phyloP scores from a whole-genome alignment of 2,797 vertebrate genomes.

The Anguilla obscura region DNA sequence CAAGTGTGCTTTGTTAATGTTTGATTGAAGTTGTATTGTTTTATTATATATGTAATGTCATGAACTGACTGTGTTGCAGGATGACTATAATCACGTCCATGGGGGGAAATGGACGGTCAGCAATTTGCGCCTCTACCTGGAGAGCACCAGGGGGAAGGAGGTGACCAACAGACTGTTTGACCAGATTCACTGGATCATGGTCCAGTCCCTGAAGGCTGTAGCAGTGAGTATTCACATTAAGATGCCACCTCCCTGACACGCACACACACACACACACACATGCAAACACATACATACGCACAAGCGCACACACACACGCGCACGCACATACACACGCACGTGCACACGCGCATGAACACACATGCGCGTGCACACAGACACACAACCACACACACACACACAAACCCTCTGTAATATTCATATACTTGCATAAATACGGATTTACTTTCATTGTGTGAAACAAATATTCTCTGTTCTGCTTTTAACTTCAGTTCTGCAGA shows the following conservation, averaged over 20 bases:
- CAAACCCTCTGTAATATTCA: background rate
- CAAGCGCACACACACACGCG: background rate
- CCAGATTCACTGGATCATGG: conserved; percentile 97
- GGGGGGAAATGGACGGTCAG: conserved; percentile 98
- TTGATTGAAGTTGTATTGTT: background rate
- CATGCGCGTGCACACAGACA: background rate
- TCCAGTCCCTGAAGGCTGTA: conserved; percentile 95
- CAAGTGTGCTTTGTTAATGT: background rate
- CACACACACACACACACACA: conserved; percentile 14
- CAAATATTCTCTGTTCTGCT: background rate
- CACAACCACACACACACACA: conserved; percentile 14
- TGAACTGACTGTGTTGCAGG: conserved; percentile 64
- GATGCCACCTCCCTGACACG: background rate
- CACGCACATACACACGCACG: background rate
- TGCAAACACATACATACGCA: background rate
- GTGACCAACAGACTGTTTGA: conserved; percentile 93
- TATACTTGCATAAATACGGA: background rate
- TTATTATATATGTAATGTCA: background rate
- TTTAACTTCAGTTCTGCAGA: background rate
- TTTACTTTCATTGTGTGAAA: too few species aligned
- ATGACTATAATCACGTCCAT: conserved; percentile 97
- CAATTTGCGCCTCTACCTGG: conserved; percentile 91
- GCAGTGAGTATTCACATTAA: conserved; percentile 77
- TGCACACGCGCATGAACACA: background rate
- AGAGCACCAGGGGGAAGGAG: conserved; percentile 93